Base-by-base conservation (phyloP, 2,797 vertebrate species). In the Mus caroli region DNA sequence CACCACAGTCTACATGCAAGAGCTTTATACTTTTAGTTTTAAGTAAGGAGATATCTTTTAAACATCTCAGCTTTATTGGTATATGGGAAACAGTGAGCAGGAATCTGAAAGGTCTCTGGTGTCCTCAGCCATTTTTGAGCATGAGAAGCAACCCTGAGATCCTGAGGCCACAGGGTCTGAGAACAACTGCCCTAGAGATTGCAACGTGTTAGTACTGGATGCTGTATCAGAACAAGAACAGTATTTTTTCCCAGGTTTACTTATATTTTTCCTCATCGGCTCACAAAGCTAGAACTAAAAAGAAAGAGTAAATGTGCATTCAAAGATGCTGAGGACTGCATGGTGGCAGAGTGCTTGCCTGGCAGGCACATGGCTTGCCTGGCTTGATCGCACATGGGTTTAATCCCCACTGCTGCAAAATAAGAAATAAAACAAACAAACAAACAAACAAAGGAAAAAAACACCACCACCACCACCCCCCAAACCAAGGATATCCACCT, bases 251-350 rank as follows among this genome's bases (percentile, higher is more conserved):
- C 54, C 46, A 78, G 43, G 77, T 89, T 90, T 94, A 83, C 54
- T 90, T 94, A 50, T 64, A 86, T 56, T 85, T 28, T 28, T 17
- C 37, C 26, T 75, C 34, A 85, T 54, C 46, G 82, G 91, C 64
- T 46, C 60, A 64, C n/a, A 88, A 80, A 13, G 87, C n/a, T 54
- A 91, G 78, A 92, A 83, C 22, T 67, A 60, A 87, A 93, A 75
- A 67, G 56, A 83, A 79, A 94, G 77, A 80, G 75, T 17, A 3
- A 86, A 79, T 67, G 78, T 22, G 46, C 46, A 58, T 52, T 67
- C 37, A 88, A 73, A 84, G 46, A 22, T 12, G 12, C 17, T 77
- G 24, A 11, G 20, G 34, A 20, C 34, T 50, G 46, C 64, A 52
- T 14, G 34, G 84, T 37, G 46, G 40, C 17, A 10, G 20, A 71